Conservation (phyloP, 64 coral and sea anemone species). For the Actinia equina region DNA sequence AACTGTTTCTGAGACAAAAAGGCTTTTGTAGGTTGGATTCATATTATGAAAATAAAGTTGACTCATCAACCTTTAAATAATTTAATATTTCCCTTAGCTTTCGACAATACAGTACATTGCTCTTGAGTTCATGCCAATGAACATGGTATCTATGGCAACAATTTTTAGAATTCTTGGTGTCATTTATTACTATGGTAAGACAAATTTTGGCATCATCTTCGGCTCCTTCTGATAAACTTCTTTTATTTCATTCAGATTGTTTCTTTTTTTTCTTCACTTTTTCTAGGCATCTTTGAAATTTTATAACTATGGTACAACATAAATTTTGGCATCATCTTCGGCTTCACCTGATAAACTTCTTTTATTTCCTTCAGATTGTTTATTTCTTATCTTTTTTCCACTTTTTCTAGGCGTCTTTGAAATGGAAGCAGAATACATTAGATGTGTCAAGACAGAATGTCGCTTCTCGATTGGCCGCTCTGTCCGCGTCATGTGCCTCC, state of each 20-base stretch:
- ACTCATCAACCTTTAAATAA: too few relatives aligned
- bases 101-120: too few relatives aligned
- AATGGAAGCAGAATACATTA: constrained; percentile 98
- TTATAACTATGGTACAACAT: not conserved
- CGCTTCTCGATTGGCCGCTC: constrained; percentile 85
- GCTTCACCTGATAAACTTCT: too few relatives aligned
- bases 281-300: constrained; percentile 78
- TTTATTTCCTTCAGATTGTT: not conserved
- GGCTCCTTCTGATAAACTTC: too few relatives aligned
- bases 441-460: constrained; percentile 97
- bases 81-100: too few relatives aligned
- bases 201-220: too few relatives aligned
- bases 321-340: too few relatives aligned
- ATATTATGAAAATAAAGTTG: too few relatives aligned
- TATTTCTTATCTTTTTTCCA: not conserved
- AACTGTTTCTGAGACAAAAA: too few relatives aligned
- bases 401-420: constrained; percentile 68
- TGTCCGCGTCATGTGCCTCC: constrained; percentile 96
- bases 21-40: too few relatives aligned
- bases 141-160: too few relatives aligned
- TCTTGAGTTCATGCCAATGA: too few relatives aligned
- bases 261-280: not conserved
- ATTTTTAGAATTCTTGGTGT: not conserved
- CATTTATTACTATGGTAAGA: not conserved
- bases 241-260: not conserved